Base-by-base conservation (phyloP, 1,140 invertebrate genomes). In the Drosophila carrolli region DNA sequence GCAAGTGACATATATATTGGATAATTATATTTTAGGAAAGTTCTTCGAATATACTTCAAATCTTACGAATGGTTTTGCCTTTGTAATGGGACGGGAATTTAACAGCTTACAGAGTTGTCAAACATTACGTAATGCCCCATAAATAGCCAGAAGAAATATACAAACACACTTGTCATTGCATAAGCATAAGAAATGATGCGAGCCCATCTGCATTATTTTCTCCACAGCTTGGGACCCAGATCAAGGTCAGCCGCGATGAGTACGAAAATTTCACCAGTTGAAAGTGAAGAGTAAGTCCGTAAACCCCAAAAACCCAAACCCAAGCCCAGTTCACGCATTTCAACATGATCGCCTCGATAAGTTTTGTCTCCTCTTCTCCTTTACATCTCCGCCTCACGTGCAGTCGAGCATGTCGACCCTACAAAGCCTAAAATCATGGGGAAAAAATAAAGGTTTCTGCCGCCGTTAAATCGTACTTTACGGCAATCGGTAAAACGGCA, bases 1-100 rank as follows among this genome's bases (percentile, higher is more conserved):
- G 53, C 43, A 78, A 75, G 79, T 83, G 79, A 74, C 83, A 80
- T 60, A 71, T 48, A 55, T 61, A 51, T 62, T 58, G 66, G 35
- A 40, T 4, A 37, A 54, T 29, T 5, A 7, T 14, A 32, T 8
- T 38, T 35, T 11, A 5, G 0, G 9, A 8, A 8, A 38, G 40
- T 37, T 60, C 55, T 37, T 8, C 14, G 14, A 16, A 14, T 35
- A 8, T 10, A 1, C 6, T 8, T 9, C 1, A 29, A 48, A 29
- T 27, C 4, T 5, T 8, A 1, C 27, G 11, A 6, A 29, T 8
- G 8, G 16, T 8, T 6, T 11, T 5, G 13, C 1, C n/a, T 32
- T 35, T 43, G 10, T 14, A 35, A 14, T n/a, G 5, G 23, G 2
- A 4, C 19, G 14, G 23, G 51, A 10, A 47, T 0, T 38, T 38